phyloP scores from a whole-genome alignment of 2,113 vertebrate genomes.

The Astatoreochromis straeleni region DNA sequence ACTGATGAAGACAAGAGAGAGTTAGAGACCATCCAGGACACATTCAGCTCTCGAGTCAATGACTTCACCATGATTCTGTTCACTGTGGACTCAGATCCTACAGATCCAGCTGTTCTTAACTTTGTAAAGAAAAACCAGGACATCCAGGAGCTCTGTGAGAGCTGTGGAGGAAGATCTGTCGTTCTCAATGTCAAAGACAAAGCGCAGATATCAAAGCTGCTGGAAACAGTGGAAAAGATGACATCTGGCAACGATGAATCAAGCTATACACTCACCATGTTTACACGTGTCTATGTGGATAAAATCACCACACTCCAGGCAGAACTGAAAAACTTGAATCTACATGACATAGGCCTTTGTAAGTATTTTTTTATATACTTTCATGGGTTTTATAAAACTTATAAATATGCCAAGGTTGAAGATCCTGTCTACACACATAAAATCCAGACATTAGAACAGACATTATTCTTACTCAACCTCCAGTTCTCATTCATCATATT shows the following conservation, averaged over 20 bases:
- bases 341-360: background rate
- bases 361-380: background rate
- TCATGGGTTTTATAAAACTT: background rate
- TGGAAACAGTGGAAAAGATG: background rate
- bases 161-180: too few relatives aligned
- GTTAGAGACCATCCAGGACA: fast-evolving
- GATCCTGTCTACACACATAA: too few relatives aligned
- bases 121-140: fast-evolving
- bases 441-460: too few relatives aligned
- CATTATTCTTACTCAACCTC: background rate
- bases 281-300: background rate
- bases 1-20: too few relatives aligned
- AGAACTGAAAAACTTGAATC: background rate
- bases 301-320: background rate
- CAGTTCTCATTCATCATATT: background rate
- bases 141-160: too few relatives aligned
- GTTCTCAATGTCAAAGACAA: too few relatives aligned
- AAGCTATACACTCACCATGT: background rate
- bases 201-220: background rate
- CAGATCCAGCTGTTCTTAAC: fast-evolving
- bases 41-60: too few relatives aligned
- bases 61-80: too few relatives aligned
- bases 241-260: fast-evolving
- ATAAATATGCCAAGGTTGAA: background rate
- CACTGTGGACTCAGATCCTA: too few relatives aligned